Base-by-base conservation (phyloP, 1,140 invertebrate species). In the Heliconius nattereri region DNA sequence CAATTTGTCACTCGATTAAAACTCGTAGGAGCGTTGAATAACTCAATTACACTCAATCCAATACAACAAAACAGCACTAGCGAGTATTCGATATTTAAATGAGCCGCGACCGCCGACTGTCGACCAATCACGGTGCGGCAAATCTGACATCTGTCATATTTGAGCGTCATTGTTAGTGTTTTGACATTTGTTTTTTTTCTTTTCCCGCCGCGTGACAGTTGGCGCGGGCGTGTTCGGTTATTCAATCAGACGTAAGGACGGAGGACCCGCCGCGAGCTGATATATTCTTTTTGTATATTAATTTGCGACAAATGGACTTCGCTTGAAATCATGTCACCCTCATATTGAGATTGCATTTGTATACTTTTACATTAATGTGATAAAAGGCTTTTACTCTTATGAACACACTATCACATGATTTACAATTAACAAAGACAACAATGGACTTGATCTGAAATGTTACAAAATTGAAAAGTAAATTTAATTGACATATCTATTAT, bases 71-170 rank as follows among this genome's bases (percentile, higher is more conserved):
- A 52, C 85, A 81, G 79, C 66, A 78, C 83, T 85, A 84, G 81
- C 86, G 49, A 73, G 75, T 80, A 45, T 78, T 88, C 85, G 77
- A 86, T 84, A 90, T 88, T 88, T 83, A 87, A 88, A 90, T 86
- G 80, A 85, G 84, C 77, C 78, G 79, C 78, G 78, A 29, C 60
- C 60, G 60, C 26, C 60, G 60, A 13, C 60, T 16, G 81, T 78
- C 84, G 83, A 81, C 86, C 88, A 90, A 88, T 91, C 83, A 81
- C 77, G 74, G 76, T 70, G 82, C 84, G 81, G 78, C 84, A 86
- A 86, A 88, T 87, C 88, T 91, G 90, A 91, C 90, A 92, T 85
- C 85, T 92, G 90, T 91, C 90, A 92, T 86, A 85, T 87, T 86
- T 78, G 81, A 78, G 79, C 85, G 88, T 83, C 86, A 89, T 91